These are phyloP conservation scores for Sphecodes monilicornis DNA, from an alignment of 2,888 invertebrate genomes.

Conservation along the genomic window DNA sequence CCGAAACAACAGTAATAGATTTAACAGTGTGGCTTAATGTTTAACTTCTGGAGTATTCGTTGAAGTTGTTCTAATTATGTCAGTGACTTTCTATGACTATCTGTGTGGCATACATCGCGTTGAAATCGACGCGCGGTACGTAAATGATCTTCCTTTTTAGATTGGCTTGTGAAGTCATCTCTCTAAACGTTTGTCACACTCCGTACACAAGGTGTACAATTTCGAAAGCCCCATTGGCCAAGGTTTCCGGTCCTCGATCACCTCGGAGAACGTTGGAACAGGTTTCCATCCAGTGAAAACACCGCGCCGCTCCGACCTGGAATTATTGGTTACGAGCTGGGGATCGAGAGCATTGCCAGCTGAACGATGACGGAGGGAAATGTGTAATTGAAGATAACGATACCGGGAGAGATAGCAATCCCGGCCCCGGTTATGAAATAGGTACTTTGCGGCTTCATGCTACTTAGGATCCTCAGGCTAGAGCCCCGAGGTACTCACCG, in stretches of 20 bases:
- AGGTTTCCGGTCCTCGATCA: conserved; percentile 10
- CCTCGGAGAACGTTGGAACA: conserved; percentile 5
- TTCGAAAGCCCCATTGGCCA: conserved; percentile 12
- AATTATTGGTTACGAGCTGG: not conserved
- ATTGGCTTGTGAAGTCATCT: not conserved
- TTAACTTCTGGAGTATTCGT: not conserved
- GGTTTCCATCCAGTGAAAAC: conserved; percentile 7
- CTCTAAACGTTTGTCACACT: not conserved
- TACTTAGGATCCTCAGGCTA: conserved; percentile 6
- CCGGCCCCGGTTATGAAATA: conserved; percentile 12
- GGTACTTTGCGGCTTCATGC: conserved; percentile 23
- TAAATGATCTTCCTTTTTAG: not conserved
- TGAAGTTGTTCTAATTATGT: not conserved
- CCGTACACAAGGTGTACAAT: conserved; percentile 14
- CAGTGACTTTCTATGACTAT: not conserved
- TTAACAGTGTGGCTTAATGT: not conserved
- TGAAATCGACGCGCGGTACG: not conserved
- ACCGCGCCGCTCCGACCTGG: not conserved
- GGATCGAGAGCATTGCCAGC: conserved; percentile 1
- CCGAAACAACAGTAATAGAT: too few relatives aligned
- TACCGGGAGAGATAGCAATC: conserved; percentile 5
- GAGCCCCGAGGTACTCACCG: not conserved
- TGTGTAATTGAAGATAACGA: conserved; percentile 14
- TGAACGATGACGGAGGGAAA: conserved; percentile 11
- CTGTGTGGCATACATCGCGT: not conserved